Evolutionary conservation across 2,888 invertebrate species (phyloP).

Genomic region (Busseola fusca): DNA sequence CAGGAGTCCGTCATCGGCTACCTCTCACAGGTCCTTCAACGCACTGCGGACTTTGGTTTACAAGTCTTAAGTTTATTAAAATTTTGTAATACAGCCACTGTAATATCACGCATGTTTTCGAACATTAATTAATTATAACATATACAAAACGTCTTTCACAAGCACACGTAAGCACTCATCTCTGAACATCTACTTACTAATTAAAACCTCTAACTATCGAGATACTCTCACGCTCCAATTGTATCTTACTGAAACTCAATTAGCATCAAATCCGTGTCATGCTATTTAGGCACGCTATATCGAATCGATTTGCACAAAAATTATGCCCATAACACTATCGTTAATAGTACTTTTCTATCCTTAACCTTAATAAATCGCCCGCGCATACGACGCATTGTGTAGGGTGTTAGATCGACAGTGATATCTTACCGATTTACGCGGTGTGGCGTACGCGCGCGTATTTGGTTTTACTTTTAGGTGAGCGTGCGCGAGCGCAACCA

Average conservation of each 20-base stretch:
- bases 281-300: constrained; percentile 67
- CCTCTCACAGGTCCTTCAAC: constrained; percentile 17
- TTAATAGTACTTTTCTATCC: constrained; percentile 78
- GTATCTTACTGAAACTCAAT: constrained; percentile 68
- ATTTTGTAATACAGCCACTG: background rate
- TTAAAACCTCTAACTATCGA: constrained; percentile 59
- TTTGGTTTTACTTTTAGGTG: constrained; percentile 82
- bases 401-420: constrained; percentile 76
- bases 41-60: background rate
- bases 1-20: background rate
- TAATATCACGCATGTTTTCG: constrained; percentile 6
- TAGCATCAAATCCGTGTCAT: constrained; percentile 67
- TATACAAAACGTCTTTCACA: constrained; percentile 28
- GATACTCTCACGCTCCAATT: constrained; percentile 78
- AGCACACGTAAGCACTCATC: constrained; percentile 43
- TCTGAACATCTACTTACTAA: constrained; percentile 60
- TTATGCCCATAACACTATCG: constrained; percentile 63
- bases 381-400: constrained; percentile 68
- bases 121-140: constrained; percentile 23
- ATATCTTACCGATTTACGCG: constrained; percentile 76
- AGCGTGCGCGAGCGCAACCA: constrained; percentile 82
- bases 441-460: constrained; percentile 73
- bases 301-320: constrained; percentile 77
- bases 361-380: constrained; percentile 82
- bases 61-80: background rate